A percentile compares a stretch with the other conserved stretches of the same genome.
These are phyloP conservation scores for Andricus grossulariae DNA, from an alignment of 1,140 invertebrate species.

Conservation along the genomic window DNA sequence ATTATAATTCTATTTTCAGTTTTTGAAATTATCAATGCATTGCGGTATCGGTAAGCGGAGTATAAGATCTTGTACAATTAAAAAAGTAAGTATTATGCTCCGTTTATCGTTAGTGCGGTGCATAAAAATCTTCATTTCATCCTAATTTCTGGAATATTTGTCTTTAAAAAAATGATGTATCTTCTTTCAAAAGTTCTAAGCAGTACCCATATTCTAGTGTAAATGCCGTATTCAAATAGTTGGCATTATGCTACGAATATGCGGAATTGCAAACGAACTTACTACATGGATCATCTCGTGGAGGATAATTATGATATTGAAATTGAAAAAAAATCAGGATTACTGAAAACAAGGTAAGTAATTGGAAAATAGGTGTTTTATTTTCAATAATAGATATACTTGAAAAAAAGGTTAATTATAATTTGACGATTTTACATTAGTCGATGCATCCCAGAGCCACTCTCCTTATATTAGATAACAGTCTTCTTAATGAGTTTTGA, in stretches of 20 bases:
- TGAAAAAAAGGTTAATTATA: no score
- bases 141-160: background rate
- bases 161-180: constrained; percentile 2
- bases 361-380: no score
- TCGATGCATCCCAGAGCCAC: no score
- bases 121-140: constrained; percentile 44
- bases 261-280: constrained; percentile 41
- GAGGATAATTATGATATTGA: background rate
- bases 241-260: constrained; percentile 66
- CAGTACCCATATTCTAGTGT: constrained; percentile 28
- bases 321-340: no score
- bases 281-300: background rate
- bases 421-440: no score
- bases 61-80: constrained; percentile 59
- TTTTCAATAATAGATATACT: no score
- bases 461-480: no score
- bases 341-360: no score
- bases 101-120: constrained; percentile 57
- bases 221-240: constrained; percentile 43
- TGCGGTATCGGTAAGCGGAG: constrained; percentile 66
- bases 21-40: background rate
- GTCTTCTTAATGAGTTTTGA: no score
- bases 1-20: background rate
- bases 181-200: constrained; percentile 13
- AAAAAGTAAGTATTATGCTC: constrained; percentile 70